Evolutionary conservation across 2,113 vertebrate species (phyloP), one percentile per base, ranked within the genome.

Genomic region (Neolamprologus caudopunctatus): DNA sequence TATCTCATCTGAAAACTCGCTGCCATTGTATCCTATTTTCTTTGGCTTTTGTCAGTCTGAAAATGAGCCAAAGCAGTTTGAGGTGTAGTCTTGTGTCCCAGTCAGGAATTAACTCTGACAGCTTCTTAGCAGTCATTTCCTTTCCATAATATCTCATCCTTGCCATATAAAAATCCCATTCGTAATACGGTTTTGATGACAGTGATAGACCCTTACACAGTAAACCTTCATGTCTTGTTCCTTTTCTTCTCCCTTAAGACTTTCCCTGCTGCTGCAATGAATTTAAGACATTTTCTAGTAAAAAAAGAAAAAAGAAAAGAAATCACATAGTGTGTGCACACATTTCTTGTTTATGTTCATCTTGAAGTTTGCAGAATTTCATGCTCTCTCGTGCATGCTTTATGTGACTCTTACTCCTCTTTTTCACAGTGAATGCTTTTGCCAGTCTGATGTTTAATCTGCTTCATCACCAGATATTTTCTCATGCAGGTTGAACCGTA

Each of bases 401-500:
- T 80, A 21, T 21, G 2, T 51, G 10, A 50, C 42, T 78, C 26
- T 13, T n/a, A 51, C 26, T 42, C 9, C 5, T 87, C 28, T 50
- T 63, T 33, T 54, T 19, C 31, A 28, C 51, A 61, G 24, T 78
- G 14, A 28, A 51, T 33, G 17, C 19, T 31, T 73, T 47, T 82
- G 26, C n/a, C 14, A 35, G 3, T 55, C 9, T 80, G n/a, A 63
- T 71, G 4, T 86, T 31, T n/a, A 14, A 80, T 86, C 35, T 35
- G 40, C 40, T 54, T 93, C 55, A 80, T 78, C 68, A 85, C 73
- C 50, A 50, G 33, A 21, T 86, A 51, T 92, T 93, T 90, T 94
- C 40, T 82, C 85, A 87, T 85, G 75, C 95, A 99, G 98, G 96
- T 97, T 89, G 97, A 97, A 90, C 96, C 97, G 24, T 97, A 94